Conservation (phyloP, 2,888 invertebrate genomes). For the Plutella xylostella region DNA sequence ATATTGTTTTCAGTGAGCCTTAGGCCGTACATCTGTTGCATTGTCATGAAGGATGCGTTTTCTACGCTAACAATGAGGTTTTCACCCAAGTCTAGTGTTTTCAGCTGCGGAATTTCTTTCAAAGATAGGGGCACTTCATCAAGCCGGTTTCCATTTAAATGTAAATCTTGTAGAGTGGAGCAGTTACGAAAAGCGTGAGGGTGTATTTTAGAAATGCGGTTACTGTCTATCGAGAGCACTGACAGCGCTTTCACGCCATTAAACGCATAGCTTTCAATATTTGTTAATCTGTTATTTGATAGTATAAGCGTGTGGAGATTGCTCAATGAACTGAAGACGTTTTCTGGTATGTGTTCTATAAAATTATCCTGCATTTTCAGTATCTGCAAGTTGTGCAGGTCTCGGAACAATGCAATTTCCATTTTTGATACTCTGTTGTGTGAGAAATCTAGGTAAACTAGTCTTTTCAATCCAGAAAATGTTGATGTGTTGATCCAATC, state of each 20-base stretch:
- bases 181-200: slow-evolving; percentile 82
- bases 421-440: slow-evolving; percentile 81
- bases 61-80: slow-evolving; percentile 84
- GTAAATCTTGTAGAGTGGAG: slow-evolving; percentile 83
- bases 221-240: slow-evolving; percentile 83
- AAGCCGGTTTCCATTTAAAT: slow-evolving; percentile 85
- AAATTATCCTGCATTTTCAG: slow-evolving; percentile 83
- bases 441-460: slow-evolving; percentile 82
- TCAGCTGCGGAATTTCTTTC: slow-evolving; percentile 79
- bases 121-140: slow-evolving; percentile 80
- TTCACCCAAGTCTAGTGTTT: slow-evolving; percentile 86
- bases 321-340: slow-evolving; percentile 79
- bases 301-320: slow-evolving; percentile 86
- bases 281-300: slow-evolving; percentile 82
- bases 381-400: slow-evolving; percentile 83
- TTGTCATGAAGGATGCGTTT: slow-evolving; percentile 82
- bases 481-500: slow-evolving; percentile 87
- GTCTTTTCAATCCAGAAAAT: slow-evolving; percentile 79
- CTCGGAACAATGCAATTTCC: slow-evolving; percentile 81
- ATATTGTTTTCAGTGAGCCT: slow-evolving; percentile 88
- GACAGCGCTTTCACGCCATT: slow-evolving; percentile 81
- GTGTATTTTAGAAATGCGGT: slow-evolving; percentile 80
- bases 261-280: slow-evolving; percentile 81
- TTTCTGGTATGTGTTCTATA: slow-evolving; percentile 81
- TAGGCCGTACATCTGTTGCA: slow-evolving; percentile 84